Conservation (phyloP, 2,113 vertebrate genomes). For the Ovis canadensis region DNA sequence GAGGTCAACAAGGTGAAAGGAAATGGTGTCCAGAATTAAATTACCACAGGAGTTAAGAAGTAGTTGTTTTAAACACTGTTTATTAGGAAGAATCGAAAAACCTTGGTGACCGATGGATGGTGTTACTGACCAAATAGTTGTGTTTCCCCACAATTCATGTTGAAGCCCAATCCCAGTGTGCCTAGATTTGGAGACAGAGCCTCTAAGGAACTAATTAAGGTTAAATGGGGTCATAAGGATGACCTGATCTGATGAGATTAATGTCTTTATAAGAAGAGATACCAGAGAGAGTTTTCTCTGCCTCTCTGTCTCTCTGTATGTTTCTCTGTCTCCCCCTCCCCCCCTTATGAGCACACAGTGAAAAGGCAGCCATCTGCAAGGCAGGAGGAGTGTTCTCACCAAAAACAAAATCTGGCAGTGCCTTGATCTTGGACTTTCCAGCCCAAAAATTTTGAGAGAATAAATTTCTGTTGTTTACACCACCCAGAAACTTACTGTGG, state of each 20-base stretch:
- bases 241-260: neutral
- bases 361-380: neutral
- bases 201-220: neutral
- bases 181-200: neutral
- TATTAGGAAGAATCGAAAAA: neutral
- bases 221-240: neutral
- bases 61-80: neutral
- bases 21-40: neutral
- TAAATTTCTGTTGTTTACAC: neutral
- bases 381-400: neutral
- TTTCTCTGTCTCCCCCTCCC: neutral
- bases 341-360: neutral
- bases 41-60: neutral
- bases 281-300: neutral
- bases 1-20: neutral
- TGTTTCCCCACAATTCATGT: neutral
- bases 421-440: neutral
- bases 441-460: neutral
- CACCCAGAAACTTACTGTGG: neutral
- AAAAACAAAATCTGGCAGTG: neutral
- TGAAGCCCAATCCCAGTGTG: neutral
- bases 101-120: neutral
- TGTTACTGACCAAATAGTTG: neutral
- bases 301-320: too few relatives aligned
- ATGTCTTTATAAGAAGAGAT: neutral